Base-by-base conservation (phyloP, 2,113 vertebrate genomes). In the Eulemur macaco region DNA sequence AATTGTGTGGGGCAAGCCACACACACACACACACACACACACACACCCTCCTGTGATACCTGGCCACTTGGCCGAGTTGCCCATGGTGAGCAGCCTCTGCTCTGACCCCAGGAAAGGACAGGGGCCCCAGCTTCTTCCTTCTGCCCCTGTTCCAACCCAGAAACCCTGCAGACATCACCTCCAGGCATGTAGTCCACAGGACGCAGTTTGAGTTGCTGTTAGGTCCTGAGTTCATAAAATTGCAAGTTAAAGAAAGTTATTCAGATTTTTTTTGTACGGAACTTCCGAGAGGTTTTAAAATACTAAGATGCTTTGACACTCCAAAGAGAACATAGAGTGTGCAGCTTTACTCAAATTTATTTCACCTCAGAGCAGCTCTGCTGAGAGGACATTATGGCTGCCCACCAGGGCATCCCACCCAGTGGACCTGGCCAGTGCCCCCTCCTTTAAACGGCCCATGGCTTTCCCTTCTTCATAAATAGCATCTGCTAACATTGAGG, bases 251-350 rank as follows among this genome's bases (percentile, higher is more conserved):
- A 15, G 63, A 68, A 87, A 86, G 8, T 60, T 89, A 78, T 89
- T 12, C 3, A 58, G 31, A 34, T 42, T 29, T 54, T 64, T 66
- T 93, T 42, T 20, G 21, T 25, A 23, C 5, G 76, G 29, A 54
- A 76, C 12, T 5, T 78, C n/a, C 23, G 29, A 54, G 31, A 88
- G 17, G 1, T 84, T 92, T 86, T 66, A 81, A 84, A 91, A 81
- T 31, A 45, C 8, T 12, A 85, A 66, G 52, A 66, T 42, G 47
- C 12, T 64, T 63, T 42, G n/a, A 39, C 5, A 56, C 66, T 82
- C 60, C 52, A 45, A 82, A 83, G 73, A 88, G 4, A 68, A 60
- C 9, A n/a, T 20, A 12, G 37, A 83, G 21, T 29, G 52, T 31
- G 50, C 9, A 82, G 27, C n/a, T 69, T 82, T 63, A 47, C 27